Percentiles rank a stretch among this genome's conserved stretches.
These are phyloP conservation scores for Clytia hemisphaerica DNA, from an alignment of 30 jellyfish, hydroid and myxozoan genomes.

Conservation along the genomic window DNA sequence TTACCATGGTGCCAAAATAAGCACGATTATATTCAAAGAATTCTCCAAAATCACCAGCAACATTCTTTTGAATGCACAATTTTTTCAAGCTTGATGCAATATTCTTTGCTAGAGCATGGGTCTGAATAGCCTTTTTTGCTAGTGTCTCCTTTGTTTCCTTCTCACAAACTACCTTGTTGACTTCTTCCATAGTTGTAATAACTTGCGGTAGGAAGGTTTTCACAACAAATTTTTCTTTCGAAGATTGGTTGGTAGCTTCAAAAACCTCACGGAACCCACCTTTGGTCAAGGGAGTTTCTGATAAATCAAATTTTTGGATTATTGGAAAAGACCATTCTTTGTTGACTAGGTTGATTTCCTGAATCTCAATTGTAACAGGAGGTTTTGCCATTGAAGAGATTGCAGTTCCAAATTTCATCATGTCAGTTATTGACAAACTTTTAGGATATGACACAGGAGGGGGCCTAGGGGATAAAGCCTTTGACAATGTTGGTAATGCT, in stretches of 20 bases:
- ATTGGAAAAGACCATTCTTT: slow-evolving; percentile 37
- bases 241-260: slow-evolving; percentile 24
- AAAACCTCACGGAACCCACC: slow-evolving; percentile 40
- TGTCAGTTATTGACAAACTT: too few species aligned
- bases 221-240: background rate
- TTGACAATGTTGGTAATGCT: too few species aligned
- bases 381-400: slow-evolving; percentile 16
- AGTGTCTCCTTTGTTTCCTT: slow-evolving; percentile 14
- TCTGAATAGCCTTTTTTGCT: slow-evolving; percentile 33
- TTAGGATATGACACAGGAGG: too few species aligned
- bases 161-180: background rate
- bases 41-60: slow-evolving; percentile 2
- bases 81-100: slow-evolving; percentile 12
- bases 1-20: slow-evolving; percentile 1
- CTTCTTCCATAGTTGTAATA: background rate
- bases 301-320: slow-evolving; percentile 8
- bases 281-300: background rate
- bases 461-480: too few species aligned
- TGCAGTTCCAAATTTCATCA: slow-evolving; percentile 33
- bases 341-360: slow-evolving; percentile 13
- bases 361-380: slow-evolving; percentile 5
- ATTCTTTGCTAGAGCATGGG: slow-evolving; percentile 20
- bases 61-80: background rate
- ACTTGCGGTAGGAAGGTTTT: slow-evolving; percentile 15
- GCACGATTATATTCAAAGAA: background rate